Percentiles rank a stretch among this genome's conserved stretches.
These are phyloP conservation scores for Phengaris arion DNA, from an alignment of 2,888 invertebrate species.

Conservation along the genomic window DNA sequence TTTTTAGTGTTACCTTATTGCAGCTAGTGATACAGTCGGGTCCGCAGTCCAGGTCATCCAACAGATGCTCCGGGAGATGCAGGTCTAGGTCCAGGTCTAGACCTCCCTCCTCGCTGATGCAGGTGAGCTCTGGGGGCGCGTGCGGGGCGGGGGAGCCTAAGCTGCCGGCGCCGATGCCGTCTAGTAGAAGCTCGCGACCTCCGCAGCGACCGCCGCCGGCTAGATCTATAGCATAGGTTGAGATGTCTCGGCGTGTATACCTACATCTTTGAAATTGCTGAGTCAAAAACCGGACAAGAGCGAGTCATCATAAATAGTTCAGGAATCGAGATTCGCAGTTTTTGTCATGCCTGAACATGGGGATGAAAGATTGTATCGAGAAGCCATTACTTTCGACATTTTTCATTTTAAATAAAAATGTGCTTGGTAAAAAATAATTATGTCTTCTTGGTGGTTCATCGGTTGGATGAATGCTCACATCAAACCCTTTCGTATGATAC, in stretches of 20 bases:
- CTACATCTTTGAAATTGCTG: too few species aligned
- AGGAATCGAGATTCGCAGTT: too few species aligned
- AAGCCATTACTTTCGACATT: too few species aligned
- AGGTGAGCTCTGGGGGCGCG: constrained; percentile 86
- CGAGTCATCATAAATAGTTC: too few species aligned
- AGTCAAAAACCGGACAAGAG: too few species aligned
- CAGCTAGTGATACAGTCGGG: constrained; percentile 92
- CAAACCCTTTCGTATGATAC: too few species aligned
- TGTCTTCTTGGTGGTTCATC: too few species aligned
- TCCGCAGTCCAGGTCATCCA: constrained; percentile 88
- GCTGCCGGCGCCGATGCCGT: constrained; percentile 68
- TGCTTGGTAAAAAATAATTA: too few species aligned
- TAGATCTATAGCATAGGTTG: constrained; percentile 52
- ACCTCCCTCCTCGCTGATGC: constrained; percentile 91
- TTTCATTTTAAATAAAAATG: too few species aligned
- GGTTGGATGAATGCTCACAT: too few species aligned
- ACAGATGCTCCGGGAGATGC: constrained; percentile 82
- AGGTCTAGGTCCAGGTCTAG: constrained; percentile 88
- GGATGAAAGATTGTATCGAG: too few species aligned
- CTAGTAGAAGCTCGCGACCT: constrained; percentile 64
- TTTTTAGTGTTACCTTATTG: constrained; percentile 80
- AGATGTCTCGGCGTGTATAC: neutral
- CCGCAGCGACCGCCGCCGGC: constrained; percentile 63
- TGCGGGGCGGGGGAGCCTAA: constrained; percentile 72
- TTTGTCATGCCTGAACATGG: too few species aligned